Percentiles rank a stretch among this genome's conserved stretches.
phyloP scores from a whole-genome alignment of 2,113 vertebrate species.

The Ondatra zibethicus region DNA sequence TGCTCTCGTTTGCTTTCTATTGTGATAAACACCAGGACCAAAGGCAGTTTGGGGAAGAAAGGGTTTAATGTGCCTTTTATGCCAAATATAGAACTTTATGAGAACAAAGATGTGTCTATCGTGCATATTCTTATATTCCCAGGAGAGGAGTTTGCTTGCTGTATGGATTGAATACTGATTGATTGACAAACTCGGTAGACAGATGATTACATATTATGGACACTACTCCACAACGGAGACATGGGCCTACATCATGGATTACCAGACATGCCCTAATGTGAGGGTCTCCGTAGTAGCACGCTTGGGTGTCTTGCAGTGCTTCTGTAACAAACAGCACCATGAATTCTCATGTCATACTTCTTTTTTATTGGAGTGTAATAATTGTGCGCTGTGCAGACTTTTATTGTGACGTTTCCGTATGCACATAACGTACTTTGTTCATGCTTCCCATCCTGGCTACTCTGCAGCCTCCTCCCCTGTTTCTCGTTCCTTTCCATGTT shows the following conservation, averaged over 20 bases:
- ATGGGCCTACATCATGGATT: background rate
- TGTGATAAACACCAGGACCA: background rate
- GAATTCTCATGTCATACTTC: background rate
- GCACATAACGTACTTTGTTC: background rate
- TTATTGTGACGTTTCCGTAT: background rate
- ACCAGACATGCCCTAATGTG: background rate
- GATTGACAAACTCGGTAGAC: background rate
- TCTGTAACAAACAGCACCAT: rapidly evolving
- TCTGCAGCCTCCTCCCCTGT: background rate
- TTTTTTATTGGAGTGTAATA: background rate
- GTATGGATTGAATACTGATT: background rate
- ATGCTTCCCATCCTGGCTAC: background rate
- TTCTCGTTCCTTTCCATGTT: background rate
- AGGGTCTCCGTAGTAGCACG: background rate
- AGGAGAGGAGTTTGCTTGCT: background rate
- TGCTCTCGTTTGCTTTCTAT: background rate
- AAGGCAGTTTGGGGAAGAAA: background rate
- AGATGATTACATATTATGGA: background rate
- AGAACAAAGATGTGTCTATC: background rate
- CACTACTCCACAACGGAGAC: background rate
- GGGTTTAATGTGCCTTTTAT: no score
- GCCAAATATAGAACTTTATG: no score
- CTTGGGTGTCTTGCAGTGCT: background rate
- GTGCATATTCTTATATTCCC: background rate
- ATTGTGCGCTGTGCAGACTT: background rate